These are phyloP conservation scores for Coremacera marginata DNA, from an alignment of 2,888 invertebrate genomes.

Conservation along the genomic window DNA sequence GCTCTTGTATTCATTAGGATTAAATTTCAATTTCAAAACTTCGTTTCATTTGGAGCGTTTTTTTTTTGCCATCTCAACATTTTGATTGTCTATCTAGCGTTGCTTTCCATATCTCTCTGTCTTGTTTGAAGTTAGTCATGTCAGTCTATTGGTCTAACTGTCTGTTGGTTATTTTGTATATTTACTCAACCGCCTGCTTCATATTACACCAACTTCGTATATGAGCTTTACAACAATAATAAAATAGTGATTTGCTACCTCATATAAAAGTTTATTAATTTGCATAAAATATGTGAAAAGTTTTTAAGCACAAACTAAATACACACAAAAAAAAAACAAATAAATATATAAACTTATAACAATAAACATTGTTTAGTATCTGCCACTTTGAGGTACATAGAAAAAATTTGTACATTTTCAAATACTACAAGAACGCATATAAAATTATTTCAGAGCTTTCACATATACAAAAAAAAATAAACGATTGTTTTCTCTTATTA, in stretches of 20 bases:
- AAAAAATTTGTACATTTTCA: no score
- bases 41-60: slow-evolving; percentile 17
- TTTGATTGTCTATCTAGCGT: not conserved
- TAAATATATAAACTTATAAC: no score
- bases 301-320: not conserved
- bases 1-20: slow-evolving; percentile 34
- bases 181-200: not conserved
- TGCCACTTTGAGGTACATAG: no score
- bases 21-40: slow-evolving; percentile 37
- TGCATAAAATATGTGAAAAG: slow-evolving; percentile 36
- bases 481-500: no score
- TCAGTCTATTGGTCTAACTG: not conserved
- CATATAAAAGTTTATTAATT: slow-evolving; percentile 36
- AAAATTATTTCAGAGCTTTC: no score
- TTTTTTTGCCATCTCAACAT: not conserved
- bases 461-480: no score
- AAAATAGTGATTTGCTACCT: slow-evolving; percentile 24
- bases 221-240: slow-evolving; percentile 1
- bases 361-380: no score
- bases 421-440: no score
- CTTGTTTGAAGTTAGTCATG: not conserved
- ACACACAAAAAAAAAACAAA: no score
- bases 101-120: not conserved
- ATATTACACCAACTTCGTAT: not conserved
- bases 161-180: not conserved